Conservation (phyloP, 92 coral and sea anemone genomes). For the Muricea muricata region DNA sequence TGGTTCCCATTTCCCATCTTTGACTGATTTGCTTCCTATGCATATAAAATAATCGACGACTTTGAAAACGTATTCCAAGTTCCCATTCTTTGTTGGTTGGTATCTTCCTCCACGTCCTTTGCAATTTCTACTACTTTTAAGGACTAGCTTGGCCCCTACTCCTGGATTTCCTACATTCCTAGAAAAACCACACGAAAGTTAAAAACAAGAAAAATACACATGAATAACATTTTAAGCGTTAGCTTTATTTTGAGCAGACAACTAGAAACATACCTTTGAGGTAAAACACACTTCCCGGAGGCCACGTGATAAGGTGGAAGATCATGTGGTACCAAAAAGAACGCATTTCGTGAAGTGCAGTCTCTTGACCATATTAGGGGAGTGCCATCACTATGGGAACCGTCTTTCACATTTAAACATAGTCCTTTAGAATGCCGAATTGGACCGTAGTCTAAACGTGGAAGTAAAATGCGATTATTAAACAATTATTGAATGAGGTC, state of each 20-base stretch:
- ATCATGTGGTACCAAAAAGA: slow-evolving; percentile 14
- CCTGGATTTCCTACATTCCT: too few relatives aligned
- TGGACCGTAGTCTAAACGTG: background rate
- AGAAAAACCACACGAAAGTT: too few relatives aligned
- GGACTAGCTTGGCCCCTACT: background rate
- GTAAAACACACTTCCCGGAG: slow-evolving; percentile 35
- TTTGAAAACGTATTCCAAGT: background rate
- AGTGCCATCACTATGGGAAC: background rate
- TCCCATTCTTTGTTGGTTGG: background rate
- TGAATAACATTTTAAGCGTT: too few relatives aligned
- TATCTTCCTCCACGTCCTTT: background rate
- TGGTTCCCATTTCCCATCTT: too few relatives aligned
- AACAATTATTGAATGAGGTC: too few relatives aligned
- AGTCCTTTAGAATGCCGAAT: slow-evolving; percentile 12
- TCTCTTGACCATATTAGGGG: slow-evolving; percentile 1
- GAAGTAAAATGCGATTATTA: background rate
- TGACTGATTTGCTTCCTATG: background rate
- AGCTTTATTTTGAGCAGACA: too few relatives aligned
- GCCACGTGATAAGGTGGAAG: background rate
- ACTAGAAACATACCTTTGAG: background rate
- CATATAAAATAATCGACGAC: background rate
- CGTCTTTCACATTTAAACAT: background rate
- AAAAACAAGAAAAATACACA: too few relatives aligned
- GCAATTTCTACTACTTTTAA: background rate
- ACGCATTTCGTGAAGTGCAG: slow-evolving; percentile 1